Conservation (phyloP, 2,888 invertebrate species). For the Glaucopsyche alexis region DNA sequence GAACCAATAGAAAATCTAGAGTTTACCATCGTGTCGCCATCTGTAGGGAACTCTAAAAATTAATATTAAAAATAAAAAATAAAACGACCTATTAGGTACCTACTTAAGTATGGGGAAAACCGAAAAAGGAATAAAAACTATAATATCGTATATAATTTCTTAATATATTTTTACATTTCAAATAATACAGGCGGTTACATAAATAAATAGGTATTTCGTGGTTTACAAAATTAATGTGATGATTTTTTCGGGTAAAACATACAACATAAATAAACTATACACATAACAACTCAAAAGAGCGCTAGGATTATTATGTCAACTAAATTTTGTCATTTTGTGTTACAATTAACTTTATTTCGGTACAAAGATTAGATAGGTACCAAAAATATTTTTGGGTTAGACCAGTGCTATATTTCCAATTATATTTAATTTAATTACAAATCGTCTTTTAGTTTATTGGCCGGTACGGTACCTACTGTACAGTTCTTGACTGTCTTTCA, state of each 20-base stretch:
- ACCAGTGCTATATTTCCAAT: background rate
- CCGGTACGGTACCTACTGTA: background rate
- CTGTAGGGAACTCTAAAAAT: too few relatives aligned
- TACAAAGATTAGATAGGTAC: background rate
- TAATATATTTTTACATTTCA: slow-evolving; percentile 76
- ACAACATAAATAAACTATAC: slow-evolving; percentile 44
- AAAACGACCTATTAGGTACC: too few relatives aligned
- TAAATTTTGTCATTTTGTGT: slow-evolving; percentile 23
- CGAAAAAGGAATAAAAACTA: slow-evolving; percentile 40
- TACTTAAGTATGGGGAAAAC: too few relatives aligned
- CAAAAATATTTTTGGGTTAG: background rate
- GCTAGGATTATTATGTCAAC: slow-evolving; percentile 24
- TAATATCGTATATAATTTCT: slow-evolving; percentile 60
- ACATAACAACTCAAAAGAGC: slow-evolving; percentile 35
- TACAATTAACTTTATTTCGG: too few relatives aligned
- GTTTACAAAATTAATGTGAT: slow-evolving; percentile 58
- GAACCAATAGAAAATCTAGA: too few relatives aligned
- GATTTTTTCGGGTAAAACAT: slow-evolving; percentile 42
- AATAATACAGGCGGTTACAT: slow-evolving; percentile 78
- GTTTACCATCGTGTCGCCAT: too few relatives aligned
- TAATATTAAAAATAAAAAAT: too few relatives aligned
- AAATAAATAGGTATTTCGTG: slow-evolving; percentile 69
- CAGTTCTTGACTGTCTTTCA: background rate
- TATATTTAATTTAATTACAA: background rate
- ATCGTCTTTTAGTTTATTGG: background rate